Conservation (phyloP, 2,797 vertebrate genomes). For the Argyrosomus regius region DNA sequence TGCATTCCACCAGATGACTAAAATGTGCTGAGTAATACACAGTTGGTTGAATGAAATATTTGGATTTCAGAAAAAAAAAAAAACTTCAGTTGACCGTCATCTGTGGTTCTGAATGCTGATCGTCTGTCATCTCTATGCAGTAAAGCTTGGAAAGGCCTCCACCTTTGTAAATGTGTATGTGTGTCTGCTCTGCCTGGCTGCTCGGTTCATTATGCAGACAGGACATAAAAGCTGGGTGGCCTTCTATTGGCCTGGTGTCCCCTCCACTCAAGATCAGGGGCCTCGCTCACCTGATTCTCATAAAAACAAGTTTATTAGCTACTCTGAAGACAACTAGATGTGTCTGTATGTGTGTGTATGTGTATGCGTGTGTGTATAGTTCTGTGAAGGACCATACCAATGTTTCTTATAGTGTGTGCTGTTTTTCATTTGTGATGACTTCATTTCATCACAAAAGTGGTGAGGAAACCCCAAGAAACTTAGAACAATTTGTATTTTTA, state of each 20-base stretch:
- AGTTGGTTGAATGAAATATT: not conserved
- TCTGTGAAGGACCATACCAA: slow-evolving; percentile 8
- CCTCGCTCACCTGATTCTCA: slow-evolving; percentile 83
- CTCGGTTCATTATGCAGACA: slow-evolving; percentile 82
- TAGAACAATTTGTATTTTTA: too few species aligned
- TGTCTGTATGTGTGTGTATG: slow-evolving; percentile 35
- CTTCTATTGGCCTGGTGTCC: slow-evolving; percentile 90
- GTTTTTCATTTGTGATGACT: too few species aligned
- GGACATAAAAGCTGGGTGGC: slow-evolving; percentile 89
- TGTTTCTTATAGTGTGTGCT: slow-evolving; percentile 5
- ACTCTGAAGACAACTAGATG: slow-evolving; percentile 79
- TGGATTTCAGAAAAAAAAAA: not conserved
- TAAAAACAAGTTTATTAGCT: slow-evolving; percentile 93
- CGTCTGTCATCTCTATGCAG: slow-evolving; percentile 24
- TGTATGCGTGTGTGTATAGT: not conserved
- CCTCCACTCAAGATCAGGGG: slow-evolving; percentile 89
- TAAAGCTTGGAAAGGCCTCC: slow-evolving; percentile 1
- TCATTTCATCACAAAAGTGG: too few species aligned
- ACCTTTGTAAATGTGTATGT: slow-evolving; percentile 7
- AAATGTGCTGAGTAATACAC: too few species aligned
- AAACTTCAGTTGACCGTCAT: slow-evolving; percentile 17
- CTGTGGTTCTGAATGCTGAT: slow-evolving; percentile 24
- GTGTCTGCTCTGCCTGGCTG: slow-evolving; percentile 50
- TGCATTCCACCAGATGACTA: too few species aligned
- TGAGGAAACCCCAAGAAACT: too few species aligned